Evolutionary conservation across 2,113 vertebrate genomes (phyloP), one percentile per base, ranked within the genome.

Genomic region (Corapipo altera): DNA sequence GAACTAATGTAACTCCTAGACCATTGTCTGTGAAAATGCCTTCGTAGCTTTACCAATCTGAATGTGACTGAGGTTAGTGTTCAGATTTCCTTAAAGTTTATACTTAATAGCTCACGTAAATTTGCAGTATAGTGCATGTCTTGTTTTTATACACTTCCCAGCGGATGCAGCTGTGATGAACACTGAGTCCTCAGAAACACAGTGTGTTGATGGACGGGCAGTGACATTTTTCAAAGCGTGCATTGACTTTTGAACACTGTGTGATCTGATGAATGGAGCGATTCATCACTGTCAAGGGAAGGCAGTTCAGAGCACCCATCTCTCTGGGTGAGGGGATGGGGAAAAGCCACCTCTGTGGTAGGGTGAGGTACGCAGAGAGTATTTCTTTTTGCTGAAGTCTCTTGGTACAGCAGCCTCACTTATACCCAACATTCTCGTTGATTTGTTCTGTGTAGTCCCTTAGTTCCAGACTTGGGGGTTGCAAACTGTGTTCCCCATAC

Each of bases 1-100:
- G 95, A 97, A 95, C 94, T 92, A 93, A 85, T 88, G 58, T 87
- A 57, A 85, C 89, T 97, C 93, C 92, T 88, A 66, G 91, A 74
- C 89, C 89, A 83, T 96, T 97, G 94, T 97, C 92, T 70, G 5
- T 46, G 78, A 87, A 89, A 97, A 90, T 88, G 54, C 76, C 84
- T 64, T 96, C 39, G 21, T 92, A 80, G 86, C 92, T 94, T 96
- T 69, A 11, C 55, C 84, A 52, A 33, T 97, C 92, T 95, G 90
- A 96, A 91, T 91, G 92, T 92, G 89, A 62, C 70, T 49, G 73
- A 71, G 77, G 33, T 69, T 81, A 59, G 65, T 17, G 33, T 69
- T 92, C 51, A 51, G 44, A 39, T 95, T 95, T 94, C 58, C 92
- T 96, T 87, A 7, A 67, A 83, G 91, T 96, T 95, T 90, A 33